Base-by-base conservation (phyloP, 2,888 invertebrate genomes). In the Abrostola tripartita region DNA sequence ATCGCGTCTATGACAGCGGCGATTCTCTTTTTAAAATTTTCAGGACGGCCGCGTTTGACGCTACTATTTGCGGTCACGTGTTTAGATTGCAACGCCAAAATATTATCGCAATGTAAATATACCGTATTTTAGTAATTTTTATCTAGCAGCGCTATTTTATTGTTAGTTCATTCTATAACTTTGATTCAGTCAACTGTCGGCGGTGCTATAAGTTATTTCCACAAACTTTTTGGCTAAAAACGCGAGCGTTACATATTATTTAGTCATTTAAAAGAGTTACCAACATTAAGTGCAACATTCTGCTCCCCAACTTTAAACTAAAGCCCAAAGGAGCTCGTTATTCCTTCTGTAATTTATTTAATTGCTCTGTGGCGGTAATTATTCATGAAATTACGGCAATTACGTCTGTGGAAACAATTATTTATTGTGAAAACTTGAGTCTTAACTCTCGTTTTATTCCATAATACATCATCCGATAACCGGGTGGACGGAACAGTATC, bases 331-430 rank as follows among this genome's bases (percentile, higher is more conserved):
- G 91, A 91, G 93, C 87, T 89, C 93, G 93, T 93, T 92, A 93
- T 90, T 93, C 90, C 90, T 88, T 89, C 89, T 86, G 90, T 94
- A 93, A 94, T 94, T 94, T 94, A 94, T 94, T 93, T 94, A 94
- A 94, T 94, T 94, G 94, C 94, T 90, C 91, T 93, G 91, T 90
- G 93, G 93, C 90, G 88, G 93, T 92, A 93, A 94, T 94, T 94
- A 94, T 94, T 94, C 94, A 94, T 94, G 93, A 94, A 94, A 94
- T 94, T 94, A 93, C 94, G 92, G 94, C 93, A 93, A 94, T 94
- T 94, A 94, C 88, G 93, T 88, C 91, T 89, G 76, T 85, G 87
- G 93, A 93, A 94, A 94, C 94, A 94, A 93, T 94, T 94, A 94
- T 94, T 94, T 94, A 94, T 94, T 92, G 91, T 93, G 85, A 91